Evolutionary conservation across 2,888 invertebrate genomes (phyloP).

Genomic region (Pristionchus fissidentatus): DNA sequence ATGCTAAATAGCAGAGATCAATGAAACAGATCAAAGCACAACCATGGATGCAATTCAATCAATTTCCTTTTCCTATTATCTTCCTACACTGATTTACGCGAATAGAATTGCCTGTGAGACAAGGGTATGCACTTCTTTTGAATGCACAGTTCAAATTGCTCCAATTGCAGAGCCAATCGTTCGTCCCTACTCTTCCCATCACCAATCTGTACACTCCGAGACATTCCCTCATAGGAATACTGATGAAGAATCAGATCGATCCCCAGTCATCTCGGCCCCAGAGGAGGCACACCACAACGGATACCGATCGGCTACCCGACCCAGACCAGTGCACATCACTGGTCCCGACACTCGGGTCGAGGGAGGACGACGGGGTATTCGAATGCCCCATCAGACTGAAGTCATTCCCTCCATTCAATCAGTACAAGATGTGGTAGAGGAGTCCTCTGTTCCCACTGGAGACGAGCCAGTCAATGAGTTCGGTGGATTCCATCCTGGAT

Average conservation of each 20-base stretch:
- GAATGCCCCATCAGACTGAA: constrained; percentile 45
- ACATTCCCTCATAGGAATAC: neutral
- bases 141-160: neutral
- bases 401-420: constrained; percentile 18
- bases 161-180: no score
- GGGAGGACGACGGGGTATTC: constrained; percentile 38
- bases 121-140: neutral
- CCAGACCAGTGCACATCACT: neutral
- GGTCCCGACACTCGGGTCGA: constrained; percentile 1
- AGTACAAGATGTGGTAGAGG: constrained; percentile 26
- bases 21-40: neutral
- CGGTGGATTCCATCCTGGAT: constrained; percentile 58
- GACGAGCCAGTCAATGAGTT: constrained; percentile 50
- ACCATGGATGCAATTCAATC: neutral
- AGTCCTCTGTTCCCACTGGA: constrained; percentile 2
- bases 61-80: neutral
- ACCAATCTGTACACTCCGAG: neutral
- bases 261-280: neutral
- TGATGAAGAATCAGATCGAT: neutral
- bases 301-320: constrained; percentile 5
- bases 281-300: neutral
- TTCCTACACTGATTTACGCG: neutral
- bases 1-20: neutral
- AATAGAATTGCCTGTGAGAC: neutral
- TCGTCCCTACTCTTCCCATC: constrained; percentile 29